These are phyloP conservation scores for Hippasteria phrygiana DNA, from an alignment of 53 echinoderm and acorn worm species.

Conservation along the genomic window DNA sequence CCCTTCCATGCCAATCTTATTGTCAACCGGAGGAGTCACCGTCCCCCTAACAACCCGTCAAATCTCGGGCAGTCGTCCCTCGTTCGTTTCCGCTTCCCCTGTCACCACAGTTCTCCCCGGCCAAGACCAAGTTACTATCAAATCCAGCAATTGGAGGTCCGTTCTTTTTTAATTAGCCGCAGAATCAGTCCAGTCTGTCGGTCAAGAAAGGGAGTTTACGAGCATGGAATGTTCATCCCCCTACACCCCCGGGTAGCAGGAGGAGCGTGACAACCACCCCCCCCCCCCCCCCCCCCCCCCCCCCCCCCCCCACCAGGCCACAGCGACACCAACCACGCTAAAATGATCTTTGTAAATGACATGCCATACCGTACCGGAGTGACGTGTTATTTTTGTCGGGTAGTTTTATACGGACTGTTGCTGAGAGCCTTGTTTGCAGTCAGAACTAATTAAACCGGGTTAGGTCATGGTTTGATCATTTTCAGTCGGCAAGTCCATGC, in stretches of 20 bases:
- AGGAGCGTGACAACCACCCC: not conserved
- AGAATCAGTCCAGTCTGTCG: conserved; percentile 26
- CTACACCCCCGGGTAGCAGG: not conserved
- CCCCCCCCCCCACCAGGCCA: not conserved
- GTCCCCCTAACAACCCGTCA: not conserved
- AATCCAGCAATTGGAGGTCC: conserved; percentile 46
- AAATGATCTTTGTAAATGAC: not conserved
- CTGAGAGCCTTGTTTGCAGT: not conserved
- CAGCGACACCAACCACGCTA: not conserved
- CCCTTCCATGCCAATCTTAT: not conserved
- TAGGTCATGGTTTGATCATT: not conserved
- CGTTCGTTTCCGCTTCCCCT: not conserved
- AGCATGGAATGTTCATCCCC: conserved; percentile 18
- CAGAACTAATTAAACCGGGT: conserved; percentile 23
- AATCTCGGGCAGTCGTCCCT: not conserved
- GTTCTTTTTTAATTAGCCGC: conserved; percentile 55
- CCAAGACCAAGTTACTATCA: conserved; percentile 35
- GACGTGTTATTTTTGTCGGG: not conserved
- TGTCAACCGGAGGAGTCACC: not conserved
- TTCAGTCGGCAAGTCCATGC: not conserved
- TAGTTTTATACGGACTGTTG: not conserved
- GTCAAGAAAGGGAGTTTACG: not conserved
- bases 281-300: not conserved
- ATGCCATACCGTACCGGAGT: not conserved
- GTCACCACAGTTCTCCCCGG: conserved; percentile 7